phyloP scores from a whole-genome alignment of 2,113 vertebrate species.

The Sinocyclocheilus anshuiensis region DNA sequence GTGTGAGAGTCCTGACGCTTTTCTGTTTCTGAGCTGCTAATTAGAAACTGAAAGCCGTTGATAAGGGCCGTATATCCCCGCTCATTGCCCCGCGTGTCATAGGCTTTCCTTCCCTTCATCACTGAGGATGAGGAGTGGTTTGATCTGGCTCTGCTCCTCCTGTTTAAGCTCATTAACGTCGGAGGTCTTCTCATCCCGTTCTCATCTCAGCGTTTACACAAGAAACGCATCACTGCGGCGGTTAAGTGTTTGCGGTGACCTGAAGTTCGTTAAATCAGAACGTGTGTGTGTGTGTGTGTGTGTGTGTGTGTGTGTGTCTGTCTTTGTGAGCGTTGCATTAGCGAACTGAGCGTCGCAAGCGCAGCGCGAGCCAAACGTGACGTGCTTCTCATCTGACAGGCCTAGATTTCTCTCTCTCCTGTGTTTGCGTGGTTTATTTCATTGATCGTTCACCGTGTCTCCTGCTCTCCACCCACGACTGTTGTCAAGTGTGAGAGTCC shows the following conservation, averaged over 20 bases:
- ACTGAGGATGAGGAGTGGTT: constrained; percentile 21
- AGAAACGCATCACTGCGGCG: background rate
- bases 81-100: background rate
- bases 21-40: constrained; percentile 48
- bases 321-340: too few relatives aligned
- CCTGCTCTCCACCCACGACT: constrained; percentile 33
- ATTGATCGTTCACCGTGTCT: background rate
- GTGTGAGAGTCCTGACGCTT: background rate
- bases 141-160: constrained; percentile 42
- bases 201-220: constrained; percentile 23
- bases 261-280: background rate
- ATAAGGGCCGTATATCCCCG: constrained; percentile 18
- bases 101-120: constrained; percentile 22
- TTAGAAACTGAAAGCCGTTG: constrained; percentile 35
- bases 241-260: background rate
- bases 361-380: background rate
- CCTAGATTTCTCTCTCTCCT: background rate
- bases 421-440: background rate
- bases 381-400: background rate
- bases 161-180: constrained; percentile 42
- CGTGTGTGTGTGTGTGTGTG: too few relatives aligned
- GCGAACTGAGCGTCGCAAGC: background rate
- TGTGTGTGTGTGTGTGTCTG: too few relatives aligned
- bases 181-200: constrained; percentile 14
- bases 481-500: background rate